phyloP scores from a whole-genome alignment of 2,113 vertebrate species.

The Catharus bicknelli region DNA sequence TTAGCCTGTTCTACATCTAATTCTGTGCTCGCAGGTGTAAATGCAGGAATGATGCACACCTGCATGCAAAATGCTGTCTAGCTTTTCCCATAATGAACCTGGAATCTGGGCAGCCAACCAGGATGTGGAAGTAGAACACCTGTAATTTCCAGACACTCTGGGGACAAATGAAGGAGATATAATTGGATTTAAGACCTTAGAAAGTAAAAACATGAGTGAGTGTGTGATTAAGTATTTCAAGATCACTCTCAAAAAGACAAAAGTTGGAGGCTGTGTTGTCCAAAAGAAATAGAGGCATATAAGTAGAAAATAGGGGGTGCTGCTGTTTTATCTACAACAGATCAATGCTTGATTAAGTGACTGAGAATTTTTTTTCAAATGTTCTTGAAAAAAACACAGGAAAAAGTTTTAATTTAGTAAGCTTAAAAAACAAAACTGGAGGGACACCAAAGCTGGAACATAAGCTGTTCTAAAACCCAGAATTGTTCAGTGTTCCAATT shows the following conservation, averaged over 20 bases:
- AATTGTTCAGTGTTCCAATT: neutral
- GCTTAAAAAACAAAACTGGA: neutral
- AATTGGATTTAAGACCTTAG: neutral
- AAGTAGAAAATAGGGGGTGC: neutral
- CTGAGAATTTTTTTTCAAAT: neutral
- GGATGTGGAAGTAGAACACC: neutral
- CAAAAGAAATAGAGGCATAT: neutral
- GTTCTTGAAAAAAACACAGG: neutral
- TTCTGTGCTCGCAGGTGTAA: neutral
- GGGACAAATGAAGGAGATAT: neutral
- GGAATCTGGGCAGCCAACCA: neutral
- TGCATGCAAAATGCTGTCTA: neutral
- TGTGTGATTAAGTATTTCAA: neutral
- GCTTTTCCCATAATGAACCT: neutral
- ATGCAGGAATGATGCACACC: neutral
- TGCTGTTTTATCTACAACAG: neutral
- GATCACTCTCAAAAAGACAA: neutral
- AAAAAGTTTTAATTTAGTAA: neutral
- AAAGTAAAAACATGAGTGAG: neutral
- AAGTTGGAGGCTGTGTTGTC: neutral
- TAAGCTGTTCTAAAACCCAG: neutral
- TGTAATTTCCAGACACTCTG: neutral
- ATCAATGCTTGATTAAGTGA: neutral
- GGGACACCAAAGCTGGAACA: neutral
- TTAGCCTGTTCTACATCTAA: fast-evolving